These are phyloP conservation scores for Alligator sinensis DNA, from an alignment of 2,113 vertebrate genomes.

Conservation along the genomic window DNA sequence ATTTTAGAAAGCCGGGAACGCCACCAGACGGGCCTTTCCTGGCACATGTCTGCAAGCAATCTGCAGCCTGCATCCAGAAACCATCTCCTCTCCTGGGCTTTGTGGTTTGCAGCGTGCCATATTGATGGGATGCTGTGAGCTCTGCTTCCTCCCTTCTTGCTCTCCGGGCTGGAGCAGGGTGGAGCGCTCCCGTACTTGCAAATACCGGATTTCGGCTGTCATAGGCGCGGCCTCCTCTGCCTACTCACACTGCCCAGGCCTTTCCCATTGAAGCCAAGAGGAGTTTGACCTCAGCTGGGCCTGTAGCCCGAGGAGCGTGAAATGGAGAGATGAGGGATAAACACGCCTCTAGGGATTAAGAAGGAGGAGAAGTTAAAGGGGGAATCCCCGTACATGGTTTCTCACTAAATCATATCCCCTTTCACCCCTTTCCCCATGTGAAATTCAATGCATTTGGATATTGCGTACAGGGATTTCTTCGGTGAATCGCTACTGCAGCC, in stretches of 20 bases:
- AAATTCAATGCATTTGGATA: not conserved
- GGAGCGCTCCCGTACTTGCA: not conserved
- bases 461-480: no score
- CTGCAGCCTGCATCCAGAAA: not conserved
- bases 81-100: not conserved
- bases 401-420: not conserved
- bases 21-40: not conserved
- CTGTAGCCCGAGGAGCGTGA: not conserved
- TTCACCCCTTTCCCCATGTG: no score
- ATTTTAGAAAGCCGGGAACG: not conserved
- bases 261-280: not conserved
- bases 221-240: not conserved
- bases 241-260: not conserved
- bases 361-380: not conserved
- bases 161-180: not conserved
- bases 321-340: not conserved
- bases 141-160: not conserved
- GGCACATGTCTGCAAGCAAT: not conserved
- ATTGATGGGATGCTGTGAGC: accelerated
- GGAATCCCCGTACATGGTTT: not conserved
- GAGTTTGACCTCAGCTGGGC: not conserved
- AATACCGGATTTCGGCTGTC: not conserved
- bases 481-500: not conserved
- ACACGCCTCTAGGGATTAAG: not conserved
- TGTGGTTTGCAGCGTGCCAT: not conserved